These are phyloP conservation scores for Eupithecia inturbata DNA, from an alignment of 2,888 invertebrate species.

Conservation along the genomic window DNA sequence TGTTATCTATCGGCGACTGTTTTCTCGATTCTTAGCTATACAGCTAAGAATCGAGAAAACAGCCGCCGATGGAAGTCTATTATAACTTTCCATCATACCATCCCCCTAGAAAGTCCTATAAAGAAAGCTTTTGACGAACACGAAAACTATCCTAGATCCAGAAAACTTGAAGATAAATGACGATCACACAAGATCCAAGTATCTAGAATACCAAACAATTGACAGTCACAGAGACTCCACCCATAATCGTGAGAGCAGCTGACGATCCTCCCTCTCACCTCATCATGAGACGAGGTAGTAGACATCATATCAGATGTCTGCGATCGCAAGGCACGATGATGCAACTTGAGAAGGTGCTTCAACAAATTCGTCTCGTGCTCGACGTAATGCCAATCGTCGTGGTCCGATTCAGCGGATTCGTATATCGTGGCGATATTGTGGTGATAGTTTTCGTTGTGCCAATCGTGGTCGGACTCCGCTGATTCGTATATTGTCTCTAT, in stretches of 20 bases:
- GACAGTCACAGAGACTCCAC: constrained; percentile 13
- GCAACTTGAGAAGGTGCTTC: constrained; percentile 10
- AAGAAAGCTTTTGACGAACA: not conserved
- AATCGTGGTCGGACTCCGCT: constrained; percentile 61
- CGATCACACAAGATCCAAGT: not conserved
- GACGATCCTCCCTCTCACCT: constrained; percentile 53
- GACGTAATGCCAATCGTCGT: constrained; percentile 13
- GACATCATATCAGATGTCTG: constrained; percentile 54
- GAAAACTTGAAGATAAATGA: not conserved
- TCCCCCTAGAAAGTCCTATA: too few species aligned
- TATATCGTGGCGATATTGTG: constrained; percentile 77
- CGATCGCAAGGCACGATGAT: constrained; percentile 31
- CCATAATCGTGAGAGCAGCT: constrained; percentile 9
- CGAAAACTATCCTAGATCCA: not conserved
- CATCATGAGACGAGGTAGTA: constrained; percentile 56
- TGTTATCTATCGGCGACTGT: too few species aligned
- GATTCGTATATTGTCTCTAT: constrained; percentile 75
- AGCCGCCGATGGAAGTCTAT: too few species aligned
- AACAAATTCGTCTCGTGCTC: constrained; percentile 19
- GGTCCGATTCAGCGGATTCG: constrained; percentile 65
- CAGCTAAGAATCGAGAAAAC: not conserved
- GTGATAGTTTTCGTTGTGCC: constrained; percentile 64
- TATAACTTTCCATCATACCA: too few species aligned
- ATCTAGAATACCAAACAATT: not conserved
- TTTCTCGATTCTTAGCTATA: too few species aligned